Evolutionary conservation across 2,797 vertebrate genomes (phyloP), one percentile per base, ranked within the genome.

Genomic region (Dallia pectoralis): DNA sequence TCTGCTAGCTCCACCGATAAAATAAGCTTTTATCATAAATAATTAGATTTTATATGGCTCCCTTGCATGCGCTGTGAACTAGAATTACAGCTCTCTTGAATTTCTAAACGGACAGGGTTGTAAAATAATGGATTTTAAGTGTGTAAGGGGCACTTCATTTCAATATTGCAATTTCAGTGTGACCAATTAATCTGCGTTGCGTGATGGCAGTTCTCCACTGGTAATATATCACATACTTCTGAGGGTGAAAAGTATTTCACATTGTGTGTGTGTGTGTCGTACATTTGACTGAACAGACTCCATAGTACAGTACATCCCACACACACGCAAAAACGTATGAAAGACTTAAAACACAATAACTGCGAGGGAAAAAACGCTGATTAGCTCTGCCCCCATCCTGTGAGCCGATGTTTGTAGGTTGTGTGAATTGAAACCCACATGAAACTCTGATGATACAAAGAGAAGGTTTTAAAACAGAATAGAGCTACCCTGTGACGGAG

Each of bases 121-220:
- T 84, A 79, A 82, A 89, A 88, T 89, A 88, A 91, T 87, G 76
- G 79, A 67, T 82, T 85, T 85, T 82, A 88, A 87, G 80, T 82
- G 77, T 87, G 81, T 83, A 86, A 86, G 86, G 90, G 84, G 86
- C 84, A 75, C 78, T 87, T 87, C 72, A 86, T 88, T 91, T 89
- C 77, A 87, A 82, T 87, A 90, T 82, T 82, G 84, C 82, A 76
- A 86, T 81, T 84, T 81, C 69, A 75, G 32, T 51, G 68, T 74
- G 68, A 73, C 73, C 66, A 83, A 77, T 86, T 84, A 82, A 88
- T 91, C 84, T 80, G 73, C 0, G 62, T 74, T 74, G 79, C 81
- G 76, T 79, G 82, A 86, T 86, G 74, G 73, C 56, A 51, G 68
- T 64, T 69, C 0, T 11, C 44, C 79, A 81, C 74, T 79, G 70